Evolutionary conservation across 2,888 invertebrate species (phyloP).

Genomic region (Hartigia nigra): DNA sequence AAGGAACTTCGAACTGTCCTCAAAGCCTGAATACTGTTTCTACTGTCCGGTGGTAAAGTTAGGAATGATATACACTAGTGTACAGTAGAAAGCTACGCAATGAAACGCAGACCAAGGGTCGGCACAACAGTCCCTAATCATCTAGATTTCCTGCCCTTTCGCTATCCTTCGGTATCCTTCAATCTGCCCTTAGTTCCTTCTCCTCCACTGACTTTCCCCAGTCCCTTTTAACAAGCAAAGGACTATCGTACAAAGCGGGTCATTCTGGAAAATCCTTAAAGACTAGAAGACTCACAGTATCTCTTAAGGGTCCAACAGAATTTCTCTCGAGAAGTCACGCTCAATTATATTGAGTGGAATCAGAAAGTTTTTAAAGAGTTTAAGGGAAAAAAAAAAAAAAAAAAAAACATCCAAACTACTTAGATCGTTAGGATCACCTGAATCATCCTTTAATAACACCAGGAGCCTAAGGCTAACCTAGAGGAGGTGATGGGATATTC

Average conservation of each 20-base stretch:
- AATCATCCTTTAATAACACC: not conserved
- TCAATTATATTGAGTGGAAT: not conserved
- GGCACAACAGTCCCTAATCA: constrained; percentile 47
- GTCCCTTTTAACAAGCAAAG: not conserved
- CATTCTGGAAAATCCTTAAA: not conserved
- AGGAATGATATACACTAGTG: not conserved
- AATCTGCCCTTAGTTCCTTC: not conserved
- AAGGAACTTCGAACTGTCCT: not conserved
- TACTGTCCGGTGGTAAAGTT: not conserved
- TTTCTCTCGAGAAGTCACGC: not conserved
- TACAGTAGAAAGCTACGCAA: not conserved
- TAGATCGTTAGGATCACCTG: not conserved
- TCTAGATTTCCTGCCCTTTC: constrained; percentile 14
- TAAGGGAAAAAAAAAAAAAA: too few species aligned
- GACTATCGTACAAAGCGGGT: not conserved
- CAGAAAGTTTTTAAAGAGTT: not conserved
- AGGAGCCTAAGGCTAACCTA: not conserved
- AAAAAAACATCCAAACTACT: not conserved
- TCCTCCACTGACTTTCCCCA: not conserved
- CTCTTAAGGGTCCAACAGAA: not conserved
- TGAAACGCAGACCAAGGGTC: not conserved
- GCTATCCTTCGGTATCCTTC: not conserved
- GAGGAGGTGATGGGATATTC: not conserved
- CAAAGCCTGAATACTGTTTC: not conserved
- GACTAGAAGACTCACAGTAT: not conserved